Evolutionary conservation across 2,888 invertebrate species (phyloP), one percentile per base, ranked within the genome.

Genomic region (Cephus spinipes): DNA sequence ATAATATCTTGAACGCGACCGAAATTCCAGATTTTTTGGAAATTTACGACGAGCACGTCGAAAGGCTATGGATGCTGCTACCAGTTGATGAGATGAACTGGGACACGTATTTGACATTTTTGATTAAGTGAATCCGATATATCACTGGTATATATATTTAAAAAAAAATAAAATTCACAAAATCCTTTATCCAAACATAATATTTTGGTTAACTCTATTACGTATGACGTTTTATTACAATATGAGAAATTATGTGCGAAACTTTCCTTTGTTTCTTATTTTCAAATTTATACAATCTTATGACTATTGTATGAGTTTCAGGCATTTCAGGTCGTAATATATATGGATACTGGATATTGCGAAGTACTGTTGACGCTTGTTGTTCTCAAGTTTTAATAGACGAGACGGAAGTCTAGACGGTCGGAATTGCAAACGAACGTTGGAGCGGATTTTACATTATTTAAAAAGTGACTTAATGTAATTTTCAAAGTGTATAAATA

Each of bases 31-130:
- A 80, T 90, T 87, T 79, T 86, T 89, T 0, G 90, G 89, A 82
- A 90, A 90, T 80, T 87, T 90, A 30, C 85, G 82, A 15, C 90
- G 86, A 15, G 90, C 90, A n/a, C 85, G 85, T 77, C 86, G 87
- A 77, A 90, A 90, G 34, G 90, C 90, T 30, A 85, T 79, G 12
- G 88, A 77, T 34, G 90, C 88, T 12, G 89, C 90, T 2, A 84
- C 87, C 55, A 88, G 83, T 81, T 88, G 88, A 81, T 87, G 87
- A 34, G 88, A 88, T 79, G 86, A 83, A 12, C 86, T 86, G 1
- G 86, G 87, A 78, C 81, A 85, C 76, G 83, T 77, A 74, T 87
- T 86, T 36, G 88, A 87, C 81, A 84, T 75, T 30, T 4, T 35
- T 4, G 4, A 40, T 23, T 40, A 23, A 23, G 0, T 6, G 23